Conservation (phyloP, 2,797 vertebrate genomes). For the Meda fulgida region DNA sequence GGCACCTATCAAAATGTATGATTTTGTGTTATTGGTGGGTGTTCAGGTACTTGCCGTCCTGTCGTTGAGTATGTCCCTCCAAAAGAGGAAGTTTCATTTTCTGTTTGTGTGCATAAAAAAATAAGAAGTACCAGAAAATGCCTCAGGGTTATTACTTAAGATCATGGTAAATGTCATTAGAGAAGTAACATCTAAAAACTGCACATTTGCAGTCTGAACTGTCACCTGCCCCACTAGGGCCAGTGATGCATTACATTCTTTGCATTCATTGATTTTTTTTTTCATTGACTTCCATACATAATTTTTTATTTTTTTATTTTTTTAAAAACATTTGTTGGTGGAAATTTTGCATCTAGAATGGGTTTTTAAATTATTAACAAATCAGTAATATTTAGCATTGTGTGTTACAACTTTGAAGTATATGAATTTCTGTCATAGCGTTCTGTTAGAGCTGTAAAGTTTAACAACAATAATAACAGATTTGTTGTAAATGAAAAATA, state of each 20-base stretch:
- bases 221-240: background rate
- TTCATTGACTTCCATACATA: background rate
- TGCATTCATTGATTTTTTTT: too few relatives aligned
- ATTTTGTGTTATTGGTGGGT: background rate
- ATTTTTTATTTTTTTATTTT: background rate
- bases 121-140: background rate
- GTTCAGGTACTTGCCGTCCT: background rate
- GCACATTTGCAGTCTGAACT: background rate
- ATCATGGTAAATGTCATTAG: background rate
- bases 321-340: background rate
- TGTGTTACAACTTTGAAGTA: background rate
- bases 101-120: background rate
- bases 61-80: background rate
- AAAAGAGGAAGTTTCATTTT: conserved; percentile 17
- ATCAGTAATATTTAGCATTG: background rate
- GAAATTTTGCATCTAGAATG: background rate
- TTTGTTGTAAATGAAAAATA: background rate
- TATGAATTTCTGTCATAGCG: background rate
- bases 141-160: background rate
- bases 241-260: too few relatives aligned
- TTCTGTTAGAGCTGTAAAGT: background rate
- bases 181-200: background rate
- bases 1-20: background rate
- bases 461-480: background rate
- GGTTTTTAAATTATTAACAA: background rate